A percentile compares a stretch with the other conserved stretches of the same genome.
These are phyloP conservation scores for Bembecia ichneumoniformis DNA, from an alignment of 2,888 invertebrate genomes.

Conservation along the genomic window DNA sequence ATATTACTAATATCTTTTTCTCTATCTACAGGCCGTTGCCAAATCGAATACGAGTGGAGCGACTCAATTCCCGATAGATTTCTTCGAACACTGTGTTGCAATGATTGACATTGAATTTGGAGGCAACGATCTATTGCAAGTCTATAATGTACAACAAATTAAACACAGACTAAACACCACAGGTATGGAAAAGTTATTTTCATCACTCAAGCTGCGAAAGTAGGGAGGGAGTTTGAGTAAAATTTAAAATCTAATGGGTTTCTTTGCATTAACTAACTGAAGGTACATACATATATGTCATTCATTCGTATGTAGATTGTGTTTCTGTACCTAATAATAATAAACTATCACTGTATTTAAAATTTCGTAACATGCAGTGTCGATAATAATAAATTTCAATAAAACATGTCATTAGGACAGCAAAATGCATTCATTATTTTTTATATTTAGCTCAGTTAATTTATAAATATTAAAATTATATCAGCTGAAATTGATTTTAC, in stretches of 20 bases:
- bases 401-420: no score
- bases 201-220: neutral
- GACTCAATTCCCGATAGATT: constrained; percentile 92
- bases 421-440: no score
- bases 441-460: no score
- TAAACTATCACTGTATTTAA: no score
- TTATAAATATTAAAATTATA: no score
- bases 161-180: constrained; percentile 89
- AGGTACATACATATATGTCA: no score
- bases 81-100: constrained; percentile 94
- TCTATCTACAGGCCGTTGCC: constrained; percentile 37
- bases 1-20: no score
- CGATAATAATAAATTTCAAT: no score
- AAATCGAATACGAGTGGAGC: constrained; percentile 69
- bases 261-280: neutral
- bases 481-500: no score
- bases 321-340: neutral
- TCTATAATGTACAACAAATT: constrained; percentile 93
- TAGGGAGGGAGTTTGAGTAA: neutral
- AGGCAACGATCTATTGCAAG: constrained; percentile 93
- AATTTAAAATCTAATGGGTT: neutral
- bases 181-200: constrained; percentile 24
- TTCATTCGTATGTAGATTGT: neutral
- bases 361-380: no score
- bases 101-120: constrained; percentile 96